A percentile compares a stretch with the other conserved stretches of the same genome.
These are phyloP conservation scores for Albula glossodonta DNA, from an alignment of 2,113 vertebrate species.

Conservation along the genomic window DNA sequence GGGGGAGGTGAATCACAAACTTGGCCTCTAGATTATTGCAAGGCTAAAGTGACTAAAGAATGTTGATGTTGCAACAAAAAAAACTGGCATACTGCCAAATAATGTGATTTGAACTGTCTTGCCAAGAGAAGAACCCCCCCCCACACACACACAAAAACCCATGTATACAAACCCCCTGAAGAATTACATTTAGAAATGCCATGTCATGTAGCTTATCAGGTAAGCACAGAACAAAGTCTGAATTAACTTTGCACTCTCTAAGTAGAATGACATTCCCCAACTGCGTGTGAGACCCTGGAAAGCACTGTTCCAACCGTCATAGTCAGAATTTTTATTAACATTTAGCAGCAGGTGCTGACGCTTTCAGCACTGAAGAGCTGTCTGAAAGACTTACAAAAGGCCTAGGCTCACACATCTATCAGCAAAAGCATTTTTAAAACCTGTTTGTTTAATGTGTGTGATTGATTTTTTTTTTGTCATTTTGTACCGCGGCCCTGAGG, in stretches of 20 bases:
- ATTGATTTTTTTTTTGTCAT: background rate
- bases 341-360: background rate
- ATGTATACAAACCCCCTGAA: no score
- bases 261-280: slow-evolving; percentile 16
- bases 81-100: no score
- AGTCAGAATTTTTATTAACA: slow-evolving; percentile 8
- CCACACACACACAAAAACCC: no score
- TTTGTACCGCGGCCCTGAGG: background rate
- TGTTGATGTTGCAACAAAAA: no score
- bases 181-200: no score
- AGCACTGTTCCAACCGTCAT: background rate
- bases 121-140: no score
- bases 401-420: background rate
- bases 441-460: slow-evolving; percentile 1
- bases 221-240: no score
- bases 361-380: slow-evolving; percentile 6
- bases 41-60: background rate
- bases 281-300: background rate
- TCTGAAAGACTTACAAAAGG: slow-evolving; percentile 20
- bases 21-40: background rate
- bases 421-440: background rate
- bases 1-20: background rate
- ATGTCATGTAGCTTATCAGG: no score
- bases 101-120: no score
- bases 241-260: background rate